These are phyloP conservation scores for Pseudomyrmex cubaensis DNA, from an alignment of 1,140 invertebrate genomes.

Conservation along the genomic window DNA sequence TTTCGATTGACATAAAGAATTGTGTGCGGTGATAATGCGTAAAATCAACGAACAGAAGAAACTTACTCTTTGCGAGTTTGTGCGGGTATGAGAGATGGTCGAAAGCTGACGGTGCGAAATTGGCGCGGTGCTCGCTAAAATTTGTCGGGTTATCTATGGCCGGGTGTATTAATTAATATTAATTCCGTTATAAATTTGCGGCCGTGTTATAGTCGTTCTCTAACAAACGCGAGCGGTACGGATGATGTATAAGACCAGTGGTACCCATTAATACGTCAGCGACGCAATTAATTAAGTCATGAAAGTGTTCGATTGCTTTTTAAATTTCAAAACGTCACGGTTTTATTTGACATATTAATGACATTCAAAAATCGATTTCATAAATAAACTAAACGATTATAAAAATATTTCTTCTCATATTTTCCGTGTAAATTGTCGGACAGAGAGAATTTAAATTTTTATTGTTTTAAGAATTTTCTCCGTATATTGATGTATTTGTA, in stretches of 20 bases:
- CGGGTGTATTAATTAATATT: slow-evolving; percentile 69
- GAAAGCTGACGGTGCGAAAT: slow-evolving; percentile 41
- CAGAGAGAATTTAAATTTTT: too few species aligned
- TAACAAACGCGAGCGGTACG: slow-evolving; percentile 22
- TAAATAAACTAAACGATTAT: too few species aligned
- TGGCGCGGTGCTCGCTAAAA: slow-evolving; percentile 30
- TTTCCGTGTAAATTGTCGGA: too few species aligned
- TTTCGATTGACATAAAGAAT: slow-evolving; percentile 25
- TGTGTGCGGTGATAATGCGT: slow-evolving; percentile 26
- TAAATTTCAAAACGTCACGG: not conserved
- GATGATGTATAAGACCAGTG: slow-evolving; percentile 36
- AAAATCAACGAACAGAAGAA: slow-evolving; percentile 36
- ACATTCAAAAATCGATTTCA: too few species aligned
- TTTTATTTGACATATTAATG: too few species aligned
- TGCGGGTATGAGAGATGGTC: slow-evolving; percentile 33
- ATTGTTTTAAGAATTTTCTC: too few species aligned
- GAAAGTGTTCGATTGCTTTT: slow-evolving; percentile 58
- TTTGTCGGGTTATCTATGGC: slow-evolving; percentile 64
- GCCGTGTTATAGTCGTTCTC: slow-evolving; percentile 52
- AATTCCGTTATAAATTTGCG: slow-evolving; percentile 70
- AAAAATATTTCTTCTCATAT: too few species aligned
- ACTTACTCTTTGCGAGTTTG: slow-evolving; percentile 29
- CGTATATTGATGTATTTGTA: too few species aligned
- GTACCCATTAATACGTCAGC: slow-evolving; percentile 48
- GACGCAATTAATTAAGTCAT: slow-evolving; percentile 37